Base-by-base conservation (phyloP, 1,140 invertebrate genomes). In the Amphibalanus amphitrite region DNA sequence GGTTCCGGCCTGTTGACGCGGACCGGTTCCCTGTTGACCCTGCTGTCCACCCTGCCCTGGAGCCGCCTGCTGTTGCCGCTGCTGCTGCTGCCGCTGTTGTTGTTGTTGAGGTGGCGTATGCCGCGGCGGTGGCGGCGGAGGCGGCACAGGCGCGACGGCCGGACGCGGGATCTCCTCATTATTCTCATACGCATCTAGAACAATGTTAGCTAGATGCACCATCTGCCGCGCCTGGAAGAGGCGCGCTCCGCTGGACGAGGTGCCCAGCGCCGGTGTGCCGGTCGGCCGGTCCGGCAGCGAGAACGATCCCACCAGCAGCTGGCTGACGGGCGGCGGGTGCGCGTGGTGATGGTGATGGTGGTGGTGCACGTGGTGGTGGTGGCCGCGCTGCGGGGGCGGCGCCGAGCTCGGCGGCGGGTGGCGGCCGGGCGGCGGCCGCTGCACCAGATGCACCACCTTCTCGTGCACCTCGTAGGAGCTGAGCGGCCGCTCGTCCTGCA, bases 371-470 rank as follows among this genome's bases (percentile, higher is more conserved):
- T 71, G 74, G 67, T 72, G 72, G 67, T 73, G 71, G 75, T 67
- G 30, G 70, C 29, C 74, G 71, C 70, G 29, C 70, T 71, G 69
- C 71, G 68, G 47, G 67, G 30, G 29, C 71, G 75, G 64, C 29
- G 70, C 47, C 28, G 73, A 75, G 69, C 72, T 65, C 59, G 75
- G 72, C 73, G 67, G 77, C 78, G 30, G 80, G 74, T 74, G 80
- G 78, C 67, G 84, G 84, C 28, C 73, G 29, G 92, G 91, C 8
- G 90, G 87, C 8, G 82, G 78, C 47, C 91, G 82, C 81, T 94
- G 90, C n/a, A 96, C 94, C 77, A 97, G 84, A 80, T 97, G 94
- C 69, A 97, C 86, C 26, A 93, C 92, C 82, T 95, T 95, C 1
- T 90, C 91, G 81, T 93, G 84, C 20, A 96, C 88, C 86, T 92